Evolutionary conservation across 2,797 vertebrate genomes (phyloP).

Genomic region (Megalops cyprinoides): DNA sequence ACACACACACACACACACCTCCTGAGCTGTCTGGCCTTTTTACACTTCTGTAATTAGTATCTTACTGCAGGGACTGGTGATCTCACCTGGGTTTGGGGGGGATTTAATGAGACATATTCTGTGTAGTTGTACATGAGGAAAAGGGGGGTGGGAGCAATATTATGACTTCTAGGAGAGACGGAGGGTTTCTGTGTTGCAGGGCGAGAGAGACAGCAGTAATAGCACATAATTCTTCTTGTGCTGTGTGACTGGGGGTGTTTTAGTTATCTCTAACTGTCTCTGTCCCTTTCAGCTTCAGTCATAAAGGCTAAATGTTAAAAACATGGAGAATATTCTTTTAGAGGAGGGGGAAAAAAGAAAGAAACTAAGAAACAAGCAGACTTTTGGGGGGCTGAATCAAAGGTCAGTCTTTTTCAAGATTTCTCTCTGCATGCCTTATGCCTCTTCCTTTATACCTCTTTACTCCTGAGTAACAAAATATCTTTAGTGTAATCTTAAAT

Average conservation of each 20-base stretch:
- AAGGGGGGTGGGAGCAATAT: background rate
- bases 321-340: background rate
- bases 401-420: background rate
- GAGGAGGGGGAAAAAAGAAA: background rate
- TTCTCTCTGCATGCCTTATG: background rate
- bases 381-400: no score
- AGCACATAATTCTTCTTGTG: background rate
- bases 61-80: background rate
- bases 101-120: background rate
- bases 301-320: background rate
- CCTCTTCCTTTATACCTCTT: background rate
- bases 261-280: background rate
- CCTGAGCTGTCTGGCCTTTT: background rate
- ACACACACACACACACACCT: no score
- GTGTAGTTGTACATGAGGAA: background rate
- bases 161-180: background rate
- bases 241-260: background rate
- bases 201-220: background rate
- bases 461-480: conserved; percentile 8
- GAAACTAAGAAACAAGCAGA: background rate
- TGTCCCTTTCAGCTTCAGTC: background rate
- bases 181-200: background rate
- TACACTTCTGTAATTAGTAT: background rate
- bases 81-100: background rate
- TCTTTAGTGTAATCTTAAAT: background rate